Percentiles rank a stretch among this genome's conserved stretches.
These are phyloP conservation scores for Pangasius mekongensis DNA, from an alignment of 2,797 vertebrate genomes.

Conservation along the genomic window DNA sequence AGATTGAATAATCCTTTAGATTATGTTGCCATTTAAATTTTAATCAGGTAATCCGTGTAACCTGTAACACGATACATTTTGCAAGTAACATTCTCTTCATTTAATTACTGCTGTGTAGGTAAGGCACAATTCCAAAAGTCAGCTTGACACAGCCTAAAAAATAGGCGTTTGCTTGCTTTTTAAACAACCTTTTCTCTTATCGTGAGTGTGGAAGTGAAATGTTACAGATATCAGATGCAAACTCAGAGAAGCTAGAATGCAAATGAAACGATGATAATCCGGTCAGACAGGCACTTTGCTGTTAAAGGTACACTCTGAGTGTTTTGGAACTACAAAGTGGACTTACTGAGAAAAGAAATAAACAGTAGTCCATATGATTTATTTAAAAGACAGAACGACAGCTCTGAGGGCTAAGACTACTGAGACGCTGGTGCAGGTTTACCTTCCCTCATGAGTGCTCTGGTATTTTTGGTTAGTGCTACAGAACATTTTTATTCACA, in stretches of 20 bases:
- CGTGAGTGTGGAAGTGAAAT: not conserved
- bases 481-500: constrained; percentile 16
- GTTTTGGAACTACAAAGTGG: not conserved
- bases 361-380: not conserved
- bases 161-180: not conserved
- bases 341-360: not conserved
- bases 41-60: constrained; percentile 15
- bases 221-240: not conserved
- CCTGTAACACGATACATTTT: constrained; percentile 25
- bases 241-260: not conserved
- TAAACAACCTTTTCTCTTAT: not conserved
- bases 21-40: constrained; percentile 30
- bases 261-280: constrained; percentile 1
- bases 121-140: not conserved
- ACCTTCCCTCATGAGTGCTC: constrained; percentile 27
- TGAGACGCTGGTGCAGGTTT: not conserved
- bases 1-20: not conserved
- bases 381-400: not conserved
- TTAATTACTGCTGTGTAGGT: not conserved
- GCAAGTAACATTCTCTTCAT: constrained; percentile 1
- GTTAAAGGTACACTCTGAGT: not conserved
- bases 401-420: not conserved
- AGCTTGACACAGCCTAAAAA: not conserved
- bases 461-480: constrained; percentile 44
- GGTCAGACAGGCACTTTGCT: not conserved